These are phyloP conservation scores for Egretta garzetta DNA, from an alignment of 2,113 vertebrate species.

Conservation along the genomic window DNA sequence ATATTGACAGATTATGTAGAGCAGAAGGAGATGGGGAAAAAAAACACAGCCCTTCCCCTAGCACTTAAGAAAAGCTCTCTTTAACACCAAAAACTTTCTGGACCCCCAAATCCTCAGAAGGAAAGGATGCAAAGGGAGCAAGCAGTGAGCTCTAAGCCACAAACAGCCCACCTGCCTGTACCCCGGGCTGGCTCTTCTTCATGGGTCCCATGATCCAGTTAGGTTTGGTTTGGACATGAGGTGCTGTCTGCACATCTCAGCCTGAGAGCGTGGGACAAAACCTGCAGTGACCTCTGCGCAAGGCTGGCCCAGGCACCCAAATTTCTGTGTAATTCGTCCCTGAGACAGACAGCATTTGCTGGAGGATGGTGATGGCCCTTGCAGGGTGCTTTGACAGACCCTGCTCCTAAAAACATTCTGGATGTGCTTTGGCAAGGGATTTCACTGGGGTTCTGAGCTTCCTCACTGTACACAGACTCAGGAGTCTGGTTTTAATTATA, in stretches of 20 bases:
- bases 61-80: neutral
- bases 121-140: neutral
- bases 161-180: rapidly evolving
- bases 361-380: neutral
- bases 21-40: constrained; percentile 37
- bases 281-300: rapidly evolving
- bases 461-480: rapidly evolving
- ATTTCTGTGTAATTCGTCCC: neutral
- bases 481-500: neutral
- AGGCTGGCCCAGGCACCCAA: neutral
- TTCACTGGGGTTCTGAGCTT: neutral
- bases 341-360: neutral
- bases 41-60: neutral
- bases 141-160: rapidly evolving
- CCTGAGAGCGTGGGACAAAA: neutral
- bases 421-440: neutral
- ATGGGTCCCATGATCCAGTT: neutral
- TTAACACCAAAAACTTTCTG: neutral
- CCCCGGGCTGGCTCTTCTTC: neutral
- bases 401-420: neutral
- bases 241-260: rapidly evolving
- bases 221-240: rapidly evolving
- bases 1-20: constrained; percentile 32
- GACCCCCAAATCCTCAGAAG: neutral
- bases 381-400: neutral